Evolutionary conservation across 2,113 vertebrate species (phyloP).

Genomic region (Festucalex cinctus): DNA sequence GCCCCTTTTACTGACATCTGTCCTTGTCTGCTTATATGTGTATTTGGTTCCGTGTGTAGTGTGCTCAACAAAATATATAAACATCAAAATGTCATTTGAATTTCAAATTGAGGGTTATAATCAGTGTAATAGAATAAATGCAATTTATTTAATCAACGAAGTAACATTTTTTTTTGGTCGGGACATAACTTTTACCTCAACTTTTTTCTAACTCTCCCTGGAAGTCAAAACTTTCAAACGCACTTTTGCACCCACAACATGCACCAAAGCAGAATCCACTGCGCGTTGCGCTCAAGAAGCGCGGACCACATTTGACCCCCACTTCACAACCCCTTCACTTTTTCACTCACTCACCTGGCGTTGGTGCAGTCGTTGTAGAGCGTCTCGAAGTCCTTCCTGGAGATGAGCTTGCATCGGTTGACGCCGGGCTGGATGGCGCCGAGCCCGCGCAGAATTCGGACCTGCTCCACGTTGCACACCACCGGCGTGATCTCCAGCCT

Average conservation of each 20-base stretch:
- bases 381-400: constrained; percentile 97
- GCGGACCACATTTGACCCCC: neutral
- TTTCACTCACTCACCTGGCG: constrained; percentile 82
- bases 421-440: constrained; percentile 97
- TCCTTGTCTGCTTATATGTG: neutral
- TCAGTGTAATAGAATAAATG: neutral
- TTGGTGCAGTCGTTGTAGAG: constrained; percentile 99
- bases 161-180: neutral
- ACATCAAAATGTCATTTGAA: too few species aligned
- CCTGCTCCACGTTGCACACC: constrained; percentile 98
- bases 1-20: neutral
- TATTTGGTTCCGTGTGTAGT: neutral
- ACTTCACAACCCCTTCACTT: neutral
- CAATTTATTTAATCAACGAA: neutral
- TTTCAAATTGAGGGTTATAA: neutral
- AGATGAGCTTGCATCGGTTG: constrained; percentile 98
- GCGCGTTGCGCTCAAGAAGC: neutral
- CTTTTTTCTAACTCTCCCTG: neutral
- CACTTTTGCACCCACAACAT: neutral
- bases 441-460: constrained; percentile 94
- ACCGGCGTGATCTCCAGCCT: constrained; percentile 97
- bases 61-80: neutral
- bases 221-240: neutral
- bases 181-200: neutral
- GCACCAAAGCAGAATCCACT: neutral